These are phyloP conservation scores for Circaetus cinerascens DNA, from an alignment of 2,113 vertebrate genomes.

Conservation along the genomic window DNA sequence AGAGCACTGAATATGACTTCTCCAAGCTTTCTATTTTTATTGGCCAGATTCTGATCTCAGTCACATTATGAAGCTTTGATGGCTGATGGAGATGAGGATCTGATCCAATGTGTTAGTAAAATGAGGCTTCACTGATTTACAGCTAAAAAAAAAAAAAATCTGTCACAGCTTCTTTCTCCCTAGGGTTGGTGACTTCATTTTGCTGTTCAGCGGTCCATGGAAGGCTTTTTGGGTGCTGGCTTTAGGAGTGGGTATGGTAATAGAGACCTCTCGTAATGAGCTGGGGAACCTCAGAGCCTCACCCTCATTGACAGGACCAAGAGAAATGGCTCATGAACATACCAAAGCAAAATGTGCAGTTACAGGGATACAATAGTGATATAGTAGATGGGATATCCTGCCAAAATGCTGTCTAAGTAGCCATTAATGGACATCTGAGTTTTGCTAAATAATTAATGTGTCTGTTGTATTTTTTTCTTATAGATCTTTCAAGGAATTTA, in stretches of 20 bases:
- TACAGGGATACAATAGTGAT: background rate
- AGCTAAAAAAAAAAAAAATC: background rate
- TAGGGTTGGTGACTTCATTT: background rate
- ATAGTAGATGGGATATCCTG: background rate
- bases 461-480: constrained; percentile 24
- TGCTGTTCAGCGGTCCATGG: background rate
- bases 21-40: background rate
- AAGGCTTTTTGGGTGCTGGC: background rate
- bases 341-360: background rate
- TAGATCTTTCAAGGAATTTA: constrained; percentile 56
- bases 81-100: background rate
- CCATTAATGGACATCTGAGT: constrained; percentile 49
- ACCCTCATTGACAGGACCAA: background rate
- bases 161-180: background rate
- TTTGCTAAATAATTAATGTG: constrained; percentile 62
- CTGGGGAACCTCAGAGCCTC: background rate
- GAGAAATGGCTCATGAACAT: background rate
- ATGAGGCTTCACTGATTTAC: background rate
- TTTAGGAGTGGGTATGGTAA: background rate
- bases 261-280: accelerated
- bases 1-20: constrained; percentile 10
- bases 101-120: background rate
- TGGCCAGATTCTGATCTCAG: background rate
- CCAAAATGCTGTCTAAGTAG: background rate
- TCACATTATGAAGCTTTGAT: background rate